These are phyloP conservation scores for Sylvia borin DNA, from an alignment of 2,797 vertebrate species.

Conservation along the genomic window DNA sequence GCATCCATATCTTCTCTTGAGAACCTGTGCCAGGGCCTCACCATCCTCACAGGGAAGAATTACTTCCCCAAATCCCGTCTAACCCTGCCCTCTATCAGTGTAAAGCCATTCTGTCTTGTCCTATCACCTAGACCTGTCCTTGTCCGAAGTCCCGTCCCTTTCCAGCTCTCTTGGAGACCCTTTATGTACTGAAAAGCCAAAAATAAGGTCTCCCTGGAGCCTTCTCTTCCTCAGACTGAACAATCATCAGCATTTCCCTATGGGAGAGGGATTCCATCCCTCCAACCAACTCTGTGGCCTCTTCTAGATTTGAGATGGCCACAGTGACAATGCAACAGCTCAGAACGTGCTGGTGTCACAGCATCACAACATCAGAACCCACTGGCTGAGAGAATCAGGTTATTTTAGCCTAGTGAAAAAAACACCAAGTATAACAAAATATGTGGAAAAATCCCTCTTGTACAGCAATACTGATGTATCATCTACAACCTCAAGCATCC, in stretches of 20 bases:
- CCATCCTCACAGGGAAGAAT: not conserved
- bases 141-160: not conserved
- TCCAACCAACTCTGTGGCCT: not conserved
- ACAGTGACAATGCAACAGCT: not conserved
- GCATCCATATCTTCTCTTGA: not conserved
- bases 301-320: not conserved
- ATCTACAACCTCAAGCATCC: not conserved
- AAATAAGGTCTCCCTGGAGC: not conserved
- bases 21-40: not conserved
- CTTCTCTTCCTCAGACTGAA: not conserved
- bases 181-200: not conserved
- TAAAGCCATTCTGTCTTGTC: not conserved
- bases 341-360: not conserved
- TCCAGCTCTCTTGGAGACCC: not conserved
- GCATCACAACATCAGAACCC: rapidly evolving
- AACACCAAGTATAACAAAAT: not conserved
- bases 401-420: not conserved
- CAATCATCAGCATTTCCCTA: not conserved
- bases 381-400: not conserved
- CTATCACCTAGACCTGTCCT: not conserved
- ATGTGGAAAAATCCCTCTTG: rapidly evolving
- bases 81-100: not conserved
- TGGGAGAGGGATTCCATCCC: not conserved
- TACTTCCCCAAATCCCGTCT: not conserved
- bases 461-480: not conserved